A percentile compares a stretch with the other conserved stretches of the same genome.
Evolutionary conservation across 2,113 vertebrate genomes (phyloP).

Genomic region (Podarcis muralis): DNA sequence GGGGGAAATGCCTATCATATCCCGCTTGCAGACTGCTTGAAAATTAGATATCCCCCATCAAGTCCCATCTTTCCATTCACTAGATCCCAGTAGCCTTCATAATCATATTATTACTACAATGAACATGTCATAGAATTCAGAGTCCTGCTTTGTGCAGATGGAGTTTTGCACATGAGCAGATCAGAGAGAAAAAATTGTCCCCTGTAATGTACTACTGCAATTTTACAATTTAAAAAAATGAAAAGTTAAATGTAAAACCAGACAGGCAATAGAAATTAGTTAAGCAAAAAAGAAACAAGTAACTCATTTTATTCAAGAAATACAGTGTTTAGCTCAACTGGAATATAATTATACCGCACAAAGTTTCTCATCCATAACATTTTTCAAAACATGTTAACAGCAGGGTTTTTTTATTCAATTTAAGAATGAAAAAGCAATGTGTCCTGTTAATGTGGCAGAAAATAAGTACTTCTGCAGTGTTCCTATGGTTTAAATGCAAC

Average conservation of each 20-base stretch:
- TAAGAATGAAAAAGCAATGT: not conserved
- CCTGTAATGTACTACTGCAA: not conserved
- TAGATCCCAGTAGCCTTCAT: not conserved
- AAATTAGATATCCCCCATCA: not conserved
- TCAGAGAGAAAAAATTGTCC: not conserved
- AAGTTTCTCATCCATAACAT: conserved; percentile 15
- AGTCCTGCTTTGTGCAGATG: not conserved
- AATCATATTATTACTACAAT: not conserved
- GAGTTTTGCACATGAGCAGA: not conserved
- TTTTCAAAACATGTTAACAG: conserved; percentile 1
- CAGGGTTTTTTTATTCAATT: conserved; percentile 26
- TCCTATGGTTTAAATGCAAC: not conserved
- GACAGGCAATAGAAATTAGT: not conserved
- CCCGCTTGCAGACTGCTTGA: not conserved
- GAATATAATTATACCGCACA: conserved; percentile 10
- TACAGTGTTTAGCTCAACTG: conserved; percentile 18
- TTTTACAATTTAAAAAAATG: not conserved
- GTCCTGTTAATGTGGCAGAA: not conserved
- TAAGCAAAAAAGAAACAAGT: not conserved
- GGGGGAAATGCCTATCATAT: not conserved
- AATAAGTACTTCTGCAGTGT: not conserved
- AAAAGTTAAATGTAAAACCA: not conserved
- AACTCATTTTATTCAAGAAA: not conserved
- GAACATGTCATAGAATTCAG: not conserved
- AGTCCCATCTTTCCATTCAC: not conserved